Conservation (phyloP, 2,888 invertebrate species). For the Arge pagana region DNA sequence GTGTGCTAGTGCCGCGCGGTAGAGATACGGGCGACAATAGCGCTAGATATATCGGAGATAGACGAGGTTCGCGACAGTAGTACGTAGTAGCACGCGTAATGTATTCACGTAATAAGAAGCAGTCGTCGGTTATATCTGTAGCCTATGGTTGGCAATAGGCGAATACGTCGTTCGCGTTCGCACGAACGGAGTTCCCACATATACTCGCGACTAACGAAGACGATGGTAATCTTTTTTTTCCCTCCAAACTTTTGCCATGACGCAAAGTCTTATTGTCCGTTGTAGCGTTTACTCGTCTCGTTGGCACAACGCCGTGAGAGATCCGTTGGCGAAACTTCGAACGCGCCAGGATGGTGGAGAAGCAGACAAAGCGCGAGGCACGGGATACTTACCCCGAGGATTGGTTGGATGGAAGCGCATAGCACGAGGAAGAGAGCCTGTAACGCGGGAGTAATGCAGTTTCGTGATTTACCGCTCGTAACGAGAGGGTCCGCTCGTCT, state of each 20-base stretch:
- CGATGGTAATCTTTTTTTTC: conserved; percentile 46
- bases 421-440: too few relatives aligned
- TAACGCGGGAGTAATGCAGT: conserved; percentile 6
- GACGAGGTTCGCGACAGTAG: too few relatives aligned
- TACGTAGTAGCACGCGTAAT: too few relatives aligned
- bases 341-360: conserved; percentile 10
- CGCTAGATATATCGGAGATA: too few relatives aligned
- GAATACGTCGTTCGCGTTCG: conserved; percentile 46
- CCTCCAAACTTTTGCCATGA: conserved; percentile 37
- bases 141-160: too few relatives aligned
- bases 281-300: conserved; percentile 24
- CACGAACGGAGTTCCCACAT: conserved; percentile 48
- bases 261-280: conserved; percentile 33
- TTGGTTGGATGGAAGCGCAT: conserved; percentile 1
- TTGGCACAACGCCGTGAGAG: conserved; percentile 48
- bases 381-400: conserved; percentile 8
- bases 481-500: background rate
- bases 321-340: conserved; percentile 42
- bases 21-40: too few relatives aligned
- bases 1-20: too few relatives aligned
- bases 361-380: background rate
- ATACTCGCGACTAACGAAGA: too few relatives aligned
- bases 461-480: conserved; percentile 16
- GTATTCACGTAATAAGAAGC: too few relatives aligned
- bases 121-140: too few relatives aligned